phyloP scores from a whole-genome alignment of 2,888 invertebrate genomes.

The Trimorus sp. region DNA sequence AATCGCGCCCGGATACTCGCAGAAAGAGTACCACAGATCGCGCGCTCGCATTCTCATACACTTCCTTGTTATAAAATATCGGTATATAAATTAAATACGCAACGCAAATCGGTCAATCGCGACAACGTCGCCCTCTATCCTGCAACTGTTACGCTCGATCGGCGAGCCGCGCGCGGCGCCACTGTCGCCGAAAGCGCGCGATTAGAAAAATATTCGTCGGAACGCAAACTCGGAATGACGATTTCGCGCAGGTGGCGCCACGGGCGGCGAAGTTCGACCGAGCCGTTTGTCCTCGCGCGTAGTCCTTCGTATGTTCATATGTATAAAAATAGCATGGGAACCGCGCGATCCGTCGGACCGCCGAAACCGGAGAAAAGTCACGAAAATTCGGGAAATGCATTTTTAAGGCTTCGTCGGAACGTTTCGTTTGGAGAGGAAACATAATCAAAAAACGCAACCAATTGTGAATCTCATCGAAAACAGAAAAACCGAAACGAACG shows the following conservation, averaged over 20 bases:
- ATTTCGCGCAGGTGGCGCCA: too few relatives aligned
- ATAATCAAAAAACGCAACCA: background rate
- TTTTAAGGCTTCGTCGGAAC: too few relatives aligned
- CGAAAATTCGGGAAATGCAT: too few relatives aligned
- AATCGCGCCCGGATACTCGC: slow-evolving; percentile 38
- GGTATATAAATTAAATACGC: slow-evolving; percentile 73
- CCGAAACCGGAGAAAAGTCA: slow-evolving; percentile 63
- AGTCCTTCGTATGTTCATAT: slow-evolving; percentile 64
- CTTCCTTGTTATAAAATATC: slow-evolving; percentile 66
- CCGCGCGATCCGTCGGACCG: slow-evolving; percentile 70
- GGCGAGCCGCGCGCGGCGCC: too few relatives aligned
- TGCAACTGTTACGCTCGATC: too few relatives aligned
- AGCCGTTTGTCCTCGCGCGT: background rate
- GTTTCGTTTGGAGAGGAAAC: background rate
- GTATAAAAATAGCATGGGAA: slow-evolving; percentile 74
- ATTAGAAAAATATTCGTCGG: too few relatives aligned
- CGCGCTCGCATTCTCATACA: slow-evolving; percentile 11
- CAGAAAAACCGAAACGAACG: background rate
- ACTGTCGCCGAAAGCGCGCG: too few relatives aligned
- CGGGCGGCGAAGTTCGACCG: too few relatives aligned
- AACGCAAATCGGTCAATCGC: slow-evolving; percentile 42
- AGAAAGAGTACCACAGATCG: slow-evolving; percentile 52
- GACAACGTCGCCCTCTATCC: too few relatives aligned
- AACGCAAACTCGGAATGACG: too few relatives aligned
- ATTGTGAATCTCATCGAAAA: background rate